Conservation (phyloP, 2,113 vertebrate species). For the Hypanus sabinus region DNA sequence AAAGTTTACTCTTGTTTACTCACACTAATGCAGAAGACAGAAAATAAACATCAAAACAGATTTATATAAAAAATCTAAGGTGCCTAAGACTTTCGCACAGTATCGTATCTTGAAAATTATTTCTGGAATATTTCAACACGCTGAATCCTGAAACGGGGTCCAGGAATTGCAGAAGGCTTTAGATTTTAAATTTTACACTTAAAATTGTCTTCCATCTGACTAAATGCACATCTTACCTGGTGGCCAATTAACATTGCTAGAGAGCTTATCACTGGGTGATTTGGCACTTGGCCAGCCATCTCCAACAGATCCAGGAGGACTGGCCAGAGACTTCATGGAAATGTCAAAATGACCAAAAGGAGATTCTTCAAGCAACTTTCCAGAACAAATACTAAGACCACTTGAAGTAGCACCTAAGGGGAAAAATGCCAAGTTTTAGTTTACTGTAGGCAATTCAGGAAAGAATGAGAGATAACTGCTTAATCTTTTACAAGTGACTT, state of each 20-base stretch:
- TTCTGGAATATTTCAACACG: neutral
- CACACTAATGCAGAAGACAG: no score
- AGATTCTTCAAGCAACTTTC: slow-evolving; percentile 76
- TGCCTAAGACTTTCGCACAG: no score
- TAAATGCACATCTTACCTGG: slow-evolving; percentile 58
- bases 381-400: slow-evolving; percentile 65
- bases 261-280: slow-evolving; percentile 79
- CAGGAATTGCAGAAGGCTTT: neutral
- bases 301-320: slow-evolving; percentile 90
- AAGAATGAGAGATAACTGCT: neutral
- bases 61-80: no score
- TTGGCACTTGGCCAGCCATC: slow-evolving; percentile 99
- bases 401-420: slow-evolving; percentile 90
- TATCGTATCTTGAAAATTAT: slow-evolving; percentile 25
- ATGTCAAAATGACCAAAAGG: slow-evolving; percentile 90
- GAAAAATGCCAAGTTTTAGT: neutral
- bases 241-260: slow-evolving; percentile 92
- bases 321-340: slow-evolving; percentile 85
- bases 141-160: neutral
- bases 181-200: neutral
- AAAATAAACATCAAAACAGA: no score
- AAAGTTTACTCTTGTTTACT: no score
- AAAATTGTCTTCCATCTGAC: neutral
- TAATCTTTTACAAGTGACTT: neutral
- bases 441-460: neutral